Evolutionary conservation across 2,888 invertebrate species (phyloP).

Genomic region (Leptopilina drosophilae): DNA sequence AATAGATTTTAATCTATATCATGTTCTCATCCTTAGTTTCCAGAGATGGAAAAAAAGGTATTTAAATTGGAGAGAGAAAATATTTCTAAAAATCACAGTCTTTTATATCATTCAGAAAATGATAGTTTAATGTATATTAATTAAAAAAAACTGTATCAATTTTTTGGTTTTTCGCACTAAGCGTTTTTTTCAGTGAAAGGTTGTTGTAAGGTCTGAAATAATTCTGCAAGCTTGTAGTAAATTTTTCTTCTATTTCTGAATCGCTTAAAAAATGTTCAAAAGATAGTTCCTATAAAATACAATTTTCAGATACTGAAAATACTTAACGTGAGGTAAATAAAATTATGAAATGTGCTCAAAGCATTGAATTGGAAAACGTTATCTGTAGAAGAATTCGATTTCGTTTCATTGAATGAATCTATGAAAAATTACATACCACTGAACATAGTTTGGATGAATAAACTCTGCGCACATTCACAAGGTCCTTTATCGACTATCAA

Average conservation of each 20-base stretch:
- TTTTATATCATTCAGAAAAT: background rate
- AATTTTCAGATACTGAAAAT: too few relatives aligned
- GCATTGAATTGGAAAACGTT: constrained; percentile 5
- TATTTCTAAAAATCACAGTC: background rate
- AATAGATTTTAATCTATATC: constrained; percentile 8
- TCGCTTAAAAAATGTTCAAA: too few relatives aligned
- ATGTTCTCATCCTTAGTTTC: background rate
- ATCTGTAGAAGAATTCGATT: background rate
- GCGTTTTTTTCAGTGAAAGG: too few relatives aligned
- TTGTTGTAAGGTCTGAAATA: too few relatives aligned
- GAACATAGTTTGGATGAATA: background rate
- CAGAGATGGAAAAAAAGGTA: background rate
- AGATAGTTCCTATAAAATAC: too few relatives aligned
- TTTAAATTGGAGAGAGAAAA: background rate
- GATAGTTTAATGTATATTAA: background rate
- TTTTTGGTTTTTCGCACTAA: too few relatives aligned
- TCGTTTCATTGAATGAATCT: background rate
- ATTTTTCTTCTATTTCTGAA: too few relatives aligned
- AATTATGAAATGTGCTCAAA: background rate
- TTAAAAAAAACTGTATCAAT: background rate
- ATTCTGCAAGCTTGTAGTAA: too few relatives aligned
- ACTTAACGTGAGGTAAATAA: background rate
- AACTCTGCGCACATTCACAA: background rate
- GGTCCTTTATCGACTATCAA: background rate
- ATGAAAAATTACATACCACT: background rate